These are phyloP conservation scores for Coregonus clupeaformis DNA, from an alignment of 2,113 vertebrate genomes.

Conservation along the genomic window DNA sequence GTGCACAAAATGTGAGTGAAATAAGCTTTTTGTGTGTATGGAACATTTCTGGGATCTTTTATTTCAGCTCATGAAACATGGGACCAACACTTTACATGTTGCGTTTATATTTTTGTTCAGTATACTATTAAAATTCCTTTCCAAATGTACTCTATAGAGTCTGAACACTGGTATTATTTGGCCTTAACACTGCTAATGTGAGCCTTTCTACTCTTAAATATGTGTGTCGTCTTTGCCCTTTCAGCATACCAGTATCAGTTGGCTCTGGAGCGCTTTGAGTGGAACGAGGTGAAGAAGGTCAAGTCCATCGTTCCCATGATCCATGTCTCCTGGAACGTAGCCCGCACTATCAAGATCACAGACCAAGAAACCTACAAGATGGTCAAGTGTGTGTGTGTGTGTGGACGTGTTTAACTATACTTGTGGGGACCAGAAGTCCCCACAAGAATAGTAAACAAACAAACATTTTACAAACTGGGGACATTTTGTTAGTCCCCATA, in stretches of 20 bases:
- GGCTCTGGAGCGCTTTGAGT: constrained; percentile 89
- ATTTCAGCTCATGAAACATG: too few relatives aligned
- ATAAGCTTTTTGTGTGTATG: too few relatives aligned
- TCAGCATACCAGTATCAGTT: constrained; percentile 92
- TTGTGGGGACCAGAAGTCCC: too few relatives aligned
- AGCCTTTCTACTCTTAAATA: background rate
- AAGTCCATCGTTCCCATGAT: constrained; percentile 96
- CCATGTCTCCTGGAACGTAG: constrained; percentile 91
- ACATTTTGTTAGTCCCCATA: too few relatives aligned
- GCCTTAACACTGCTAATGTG: background rate
- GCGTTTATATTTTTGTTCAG: too few relatives aligned
- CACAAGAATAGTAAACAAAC: too few relatives aligned
- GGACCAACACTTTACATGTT: too few relatives aligned
- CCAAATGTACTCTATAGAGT: background rate
- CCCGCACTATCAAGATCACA: constrained; percentile 85
- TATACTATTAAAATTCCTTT: too few relatives aligned
- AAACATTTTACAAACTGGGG: too few relatives aligned
- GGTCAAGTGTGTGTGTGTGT: constrained; percentile 74
- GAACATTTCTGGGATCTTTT: too few relatives aligned
- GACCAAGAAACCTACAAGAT: constrained; percentile 84
- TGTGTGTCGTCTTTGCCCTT: background rate
- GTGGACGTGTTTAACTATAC: background rate
- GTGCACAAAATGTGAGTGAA: too few relatives aligned
- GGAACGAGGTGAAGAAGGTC: constrained; percentile 90
- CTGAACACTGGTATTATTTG: background rate